Evolutionary conservation across 2,797 vertebrate genomes (phyloP), one percentile per base, ranked within the genome.

Genomic region (Sebastes alutus): DNA sequence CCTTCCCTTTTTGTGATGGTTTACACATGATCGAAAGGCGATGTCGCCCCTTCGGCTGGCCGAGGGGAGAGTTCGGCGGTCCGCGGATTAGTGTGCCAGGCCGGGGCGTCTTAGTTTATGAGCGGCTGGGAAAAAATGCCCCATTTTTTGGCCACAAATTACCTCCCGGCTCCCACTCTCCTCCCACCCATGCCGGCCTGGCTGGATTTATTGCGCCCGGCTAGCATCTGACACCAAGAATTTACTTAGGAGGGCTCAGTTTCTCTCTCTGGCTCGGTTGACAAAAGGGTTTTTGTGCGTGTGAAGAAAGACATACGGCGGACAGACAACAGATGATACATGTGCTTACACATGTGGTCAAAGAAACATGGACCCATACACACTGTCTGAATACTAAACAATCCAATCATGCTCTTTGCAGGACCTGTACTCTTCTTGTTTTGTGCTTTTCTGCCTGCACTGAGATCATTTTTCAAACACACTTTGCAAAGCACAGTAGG

Each of bases 1-100:
- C 77, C 88, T 86, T 76, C 85, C 61, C 23, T 35, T 83, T 27
- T 83, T 29, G 89, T 90, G 81, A 92, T 92, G 93, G 93, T 92
- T 94, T 92, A 89, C 88, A 91, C 86, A 92, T 94, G 94, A 95
- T 95, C 42, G 93, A 95, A 90, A 90, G 88, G 87, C 72, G 85
- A 85, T 92, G 93, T 93, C 93, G 91, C 86, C 84, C 72, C 35
- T 68, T 87, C 67, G 58, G 83, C 87, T 64, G 72, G 76, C 6
- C 4, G 82, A 81, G 85, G 86, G 88, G 84, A 87, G 88, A 88
- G 80, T 86, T 81, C 20, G 77, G 80, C 64, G 68, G 84, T 83
- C 67, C 18, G 2, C 78, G 93, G 93, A 94, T 94, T 94, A 94
- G 89, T 88, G 91, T 90, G 92, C 88, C 90, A 86, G 85, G 54